Base-by-base conservation (phyloP, 2,888 invertebrate genomes). In the Gymnosoma rotundatum region DNA sequence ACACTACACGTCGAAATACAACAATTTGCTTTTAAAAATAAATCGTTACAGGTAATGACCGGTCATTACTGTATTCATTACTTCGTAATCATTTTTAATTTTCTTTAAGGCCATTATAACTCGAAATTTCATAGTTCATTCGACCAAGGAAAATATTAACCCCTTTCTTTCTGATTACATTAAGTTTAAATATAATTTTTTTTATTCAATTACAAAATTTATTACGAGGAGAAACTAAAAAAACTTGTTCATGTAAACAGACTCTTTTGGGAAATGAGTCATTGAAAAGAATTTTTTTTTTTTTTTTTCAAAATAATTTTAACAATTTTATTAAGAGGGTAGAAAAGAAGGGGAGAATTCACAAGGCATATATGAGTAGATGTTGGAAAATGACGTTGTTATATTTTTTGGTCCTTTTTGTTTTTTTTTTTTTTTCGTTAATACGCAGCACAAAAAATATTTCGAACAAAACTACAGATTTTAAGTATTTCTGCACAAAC, bases 401-500 rank as follows among this genome's bases (percentile, higher is more conserved):
- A 42, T 16, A 54, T n/a, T 32, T 72, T 48, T 54, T 5, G 1
- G 8, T 14, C 61, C 36, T 54, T 5, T 1, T 5, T 6, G 1
- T 16, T 60, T 60, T 36, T 25, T 38, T 58, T 60, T 25, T 36
- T 69, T 52, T 42, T 36, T 69, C 42, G 67, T 42, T 50, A 69
- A 69, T 78, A 78, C 67, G 78, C 78, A 70, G 54, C 67, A 76
- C 48, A 48, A 45, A 61, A 56, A 56, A 3, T 25, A 38, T 38
- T 54, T 54, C 45, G 18, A 54, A 42, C 18, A 63, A 45, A 69
- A 64, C n/a, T 60, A 52, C 45, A 50, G 52, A 50, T 72, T 69
- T 76, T 60, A 32, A 32, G 21, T 45, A 45, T 66, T 66, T 69
- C 56, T 72, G 72, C 64, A 36, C 32, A 64, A 79, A 73, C 20